Evolutionary conservation across 1,140 invertebrate genomes (phyloP), one percentile per base, ranked within the genome.

Genomic region (Drosophila suzukii): DNA sequence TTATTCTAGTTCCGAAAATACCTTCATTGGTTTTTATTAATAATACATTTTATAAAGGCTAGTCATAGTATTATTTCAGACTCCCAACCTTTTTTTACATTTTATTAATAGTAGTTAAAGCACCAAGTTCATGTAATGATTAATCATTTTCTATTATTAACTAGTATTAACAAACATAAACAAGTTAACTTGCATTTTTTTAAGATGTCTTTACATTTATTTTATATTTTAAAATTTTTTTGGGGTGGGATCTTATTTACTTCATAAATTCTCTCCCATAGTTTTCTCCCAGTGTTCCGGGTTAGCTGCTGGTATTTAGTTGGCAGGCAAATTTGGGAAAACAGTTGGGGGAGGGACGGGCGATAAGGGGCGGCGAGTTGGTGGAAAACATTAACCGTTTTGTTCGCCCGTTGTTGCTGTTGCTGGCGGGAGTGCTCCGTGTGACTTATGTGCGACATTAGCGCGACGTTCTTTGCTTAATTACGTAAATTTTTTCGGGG

Each of bases 401-500:
- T 84, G 84, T 84, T 75, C 63, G 60, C 46, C 71, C 34, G 51
- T 41, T 53, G 59, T 73, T 66, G 59, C 39, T 12, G 36, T 54
- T 54, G 53, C 30, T 30, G 15, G 75, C 61, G 53, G 81, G 62
- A 74, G 51, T 73, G 70, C 79, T 74, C 80, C 77, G 85, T 89
- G 84, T 89, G 84, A 89, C 84, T 89, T 89, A 89, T 89, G 84
- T 89, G 85, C 84, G 85, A 81, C 84, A 89, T 89, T 84, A 89
- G 84, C 67, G 80, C 85, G 71, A 89, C 80, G 84, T 89, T 89
- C 84, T 89, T 89, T 81, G 84, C 84, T 89, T 89, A 89, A 89
- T 89, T 89, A 89, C 84, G 84, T 89, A 84, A 89, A 89, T 70
- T 85, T 89, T 88, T 75, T 82, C 58, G 59, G 60, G 55, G 56